Evolutionary conservation across 2,888 invertebrate species (phyloP), one percentile per base, ranked within the genome.

Genomic region (Drosophila mayaguana): DNA sequence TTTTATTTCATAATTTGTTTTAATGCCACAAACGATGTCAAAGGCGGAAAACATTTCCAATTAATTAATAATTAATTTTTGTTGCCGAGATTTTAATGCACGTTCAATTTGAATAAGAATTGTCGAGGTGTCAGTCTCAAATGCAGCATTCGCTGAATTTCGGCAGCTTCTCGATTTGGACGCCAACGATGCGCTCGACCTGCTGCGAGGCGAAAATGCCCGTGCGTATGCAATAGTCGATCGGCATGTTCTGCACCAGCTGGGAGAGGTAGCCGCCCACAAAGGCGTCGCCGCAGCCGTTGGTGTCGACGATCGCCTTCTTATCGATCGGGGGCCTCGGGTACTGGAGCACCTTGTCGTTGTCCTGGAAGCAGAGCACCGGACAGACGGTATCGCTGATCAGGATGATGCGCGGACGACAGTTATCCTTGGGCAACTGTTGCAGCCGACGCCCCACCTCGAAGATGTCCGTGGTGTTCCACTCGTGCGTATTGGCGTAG

Each of bases 211-310:
- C 90, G 25, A 81, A 87, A 3, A 87, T 76, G 0, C 89, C 86
- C 0, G 81, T 63, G 7, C 87, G 77, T n/a, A 87, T 89, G 66
- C 87, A 90, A 32, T 79, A 81, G 34, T 90, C 90, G 3, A 87
- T 18, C 0, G 86, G 89, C 81, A 87, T 89, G 1, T 56, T 46
- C 25, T 90, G 89, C 0, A 81, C 80, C 14, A 71, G 51, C 64
- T 90, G 90, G 0, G 86, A 75, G 3, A 87, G 72, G 6, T 79
- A 89, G 1, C 90, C 88, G 1, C 86, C 86, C 1, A 87, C 81
- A 12, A 89, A 90, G 22, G 86, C 86, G 54, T 87, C 86, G 12
- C 81, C 81, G 40, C 88, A 78, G 5, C 86, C 86, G 38, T 89
- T 90, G 20, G 73, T 75, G 42, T 87, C 86, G 2, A 87, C 66